Evolutionary conservation across 2,888 invertebrate species (phyloP).

Genomic region (Drosophila maculinotata): DNA sequence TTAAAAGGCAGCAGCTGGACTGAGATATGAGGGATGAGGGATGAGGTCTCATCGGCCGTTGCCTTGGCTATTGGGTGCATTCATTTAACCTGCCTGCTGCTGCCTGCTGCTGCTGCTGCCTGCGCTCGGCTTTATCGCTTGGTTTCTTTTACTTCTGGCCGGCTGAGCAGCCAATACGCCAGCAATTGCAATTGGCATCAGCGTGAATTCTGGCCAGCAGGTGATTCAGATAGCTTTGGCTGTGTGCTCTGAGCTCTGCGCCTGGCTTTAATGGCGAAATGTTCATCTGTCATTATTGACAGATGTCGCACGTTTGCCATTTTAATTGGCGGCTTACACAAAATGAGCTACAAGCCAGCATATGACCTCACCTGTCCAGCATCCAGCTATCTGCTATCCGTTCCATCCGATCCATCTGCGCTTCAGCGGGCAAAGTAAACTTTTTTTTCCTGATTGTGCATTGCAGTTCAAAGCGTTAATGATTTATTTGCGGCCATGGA

Average conservation of each 20-base stretch:
- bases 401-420: constrained; percentile 32
- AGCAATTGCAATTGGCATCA: constrained; percentile 54
- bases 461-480: constrained; percentile 74
- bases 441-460: constrained; percentile 64
- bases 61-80: constrained; percentile 37
- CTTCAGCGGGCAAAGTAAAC: constrained; percentile 54
- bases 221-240: constrained; percentile 30
- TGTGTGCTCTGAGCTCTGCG: constrained; percentile 11
- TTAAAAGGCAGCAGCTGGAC: constrained; percentile 35
- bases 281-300: constrained; percentile 81
- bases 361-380: constrained; percentile 36
- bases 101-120: background rate
- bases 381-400: constrained; percentile 15
- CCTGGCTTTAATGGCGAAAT: constrained; percentile 65
- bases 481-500: constrained; percentile 70
- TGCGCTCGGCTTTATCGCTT: constrained; percentile 37
- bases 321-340: constrained; percentile 79
- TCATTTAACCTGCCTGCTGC: constrained; percentile 30
- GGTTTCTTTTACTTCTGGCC: constrained; percentile 38
- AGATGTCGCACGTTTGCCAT: constrained; percentile 77
- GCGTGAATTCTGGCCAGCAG: constrained; percentile 15
- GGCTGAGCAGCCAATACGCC: constrained; percentile 17
- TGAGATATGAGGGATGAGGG: background rate
- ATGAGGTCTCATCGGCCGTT: constrained; percentile 8
- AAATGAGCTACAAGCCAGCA: constrained; percentile 62